Evolutionary conservation across 2,113 vertebrate genomes (phyloP), one percentile per base, ranked within the genome.

Genomic region (Syrrhaptes paradoxus): DNA sequence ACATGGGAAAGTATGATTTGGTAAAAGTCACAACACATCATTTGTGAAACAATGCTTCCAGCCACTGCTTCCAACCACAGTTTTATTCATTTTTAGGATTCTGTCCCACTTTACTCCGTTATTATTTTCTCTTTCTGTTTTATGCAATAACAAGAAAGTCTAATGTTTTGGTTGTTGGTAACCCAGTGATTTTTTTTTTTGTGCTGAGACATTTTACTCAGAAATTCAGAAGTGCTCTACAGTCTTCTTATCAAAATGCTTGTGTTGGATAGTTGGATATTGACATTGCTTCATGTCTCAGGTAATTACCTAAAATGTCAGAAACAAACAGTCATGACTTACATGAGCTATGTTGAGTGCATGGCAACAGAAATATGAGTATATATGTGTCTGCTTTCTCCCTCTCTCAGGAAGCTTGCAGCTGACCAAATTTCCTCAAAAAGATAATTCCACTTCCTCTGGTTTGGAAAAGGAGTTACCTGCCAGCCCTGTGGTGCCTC

Each of bases 181-280:
- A 95, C 75, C 8, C 59, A 49, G 11, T 6, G 14, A 31, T 21
- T 20, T 8, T 71, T 68, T 43, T 71, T 54, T 74, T 26, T 15
- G 14, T 36, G 14, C 43, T 63, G 66, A 66, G 46, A 79, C 31
- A 78, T 78, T 96, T 91, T 70, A 59, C 28, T 83, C 87, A 63
- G 11, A 94, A 93, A 82, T 66, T 48, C 4, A 81, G 61, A 95
- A 58, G 9, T 25, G 18, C 36, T 94, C 14, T 55, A 87, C 43
- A 28, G 85, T 87, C 29, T 70, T 94, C 49, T 63, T 86, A 85
- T 61, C 36, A 74, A 90, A 96, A 93, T 90, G 86, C 17, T 59
- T 31, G 20, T 24, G 2, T 66, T 81, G n/a, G 19, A 55, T 73
- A 25, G 43, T 89, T 95, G 41, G 41, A 41, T 41, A 41, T 89